phyloP scores from a whole-genome alignment of 2,113 vertebrate genomes.

The Bubo bubo region DNA sequence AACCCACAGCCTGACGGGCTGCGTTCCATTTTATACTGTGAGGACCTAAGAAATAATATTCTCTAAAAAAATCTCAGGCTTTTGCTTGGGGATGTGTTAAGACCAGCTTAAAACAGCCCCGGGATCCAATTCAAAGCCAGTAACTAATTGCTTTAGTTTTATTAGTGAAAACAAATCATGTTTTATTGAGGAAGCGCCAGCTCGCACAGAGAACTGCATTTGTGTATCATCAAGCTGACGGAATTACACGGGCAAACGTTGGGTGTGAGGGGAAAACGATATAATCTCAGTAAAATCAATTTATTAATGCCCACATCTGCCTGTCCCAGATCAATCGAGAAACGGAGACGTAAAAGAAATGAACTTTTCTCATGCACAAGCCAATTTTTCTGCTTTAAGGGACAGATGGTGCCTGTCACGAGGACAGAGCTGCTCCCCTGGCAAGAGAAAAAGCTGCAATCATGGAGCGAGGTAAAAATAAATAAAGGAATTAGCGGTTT shows the following conservation, averaged over 20 bases:
- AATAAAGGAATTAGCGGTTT: background rate
- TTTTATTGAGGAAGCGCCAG: background rate
- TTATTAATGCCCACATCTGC: background rate
- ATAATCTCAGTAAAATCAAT: background rate
- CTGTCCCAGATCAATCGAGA: background rate
- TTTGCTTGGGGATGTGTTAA: background rate
- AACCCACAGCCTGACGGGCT: background rate
- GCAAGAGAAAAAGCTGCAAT: background rate
- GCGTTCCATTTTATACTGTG: accelerated
- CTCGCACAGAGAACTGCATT: background rate
- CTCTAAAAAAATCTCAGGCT: too few relatives aligned
- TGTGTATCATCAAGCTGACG: background rate
- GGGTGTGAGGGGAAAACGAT: background rate
- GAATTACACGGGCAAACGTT: background rate
- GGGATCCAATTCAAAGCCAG: background rate
- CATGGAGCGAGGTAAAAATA: background rate
- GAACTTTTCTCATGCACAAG: background rate
- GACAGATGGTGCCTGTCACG: accelerated
- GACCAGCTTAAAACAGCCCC: background rate
- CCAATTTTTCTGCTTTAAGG: background rate
- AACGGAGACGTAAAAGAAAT: accelerated
- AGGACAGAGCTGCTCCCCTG: background rate
- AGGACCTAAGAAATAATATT: background rate
- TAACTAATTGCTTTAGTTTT: background rate
- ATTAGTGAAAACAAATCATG: background rate